These are phyloP conservation scores for Pelecanoides urinatrix DNA, from an alignment of 2,113 vertebrate genomes.

Conservation along the genomic window DNA sequence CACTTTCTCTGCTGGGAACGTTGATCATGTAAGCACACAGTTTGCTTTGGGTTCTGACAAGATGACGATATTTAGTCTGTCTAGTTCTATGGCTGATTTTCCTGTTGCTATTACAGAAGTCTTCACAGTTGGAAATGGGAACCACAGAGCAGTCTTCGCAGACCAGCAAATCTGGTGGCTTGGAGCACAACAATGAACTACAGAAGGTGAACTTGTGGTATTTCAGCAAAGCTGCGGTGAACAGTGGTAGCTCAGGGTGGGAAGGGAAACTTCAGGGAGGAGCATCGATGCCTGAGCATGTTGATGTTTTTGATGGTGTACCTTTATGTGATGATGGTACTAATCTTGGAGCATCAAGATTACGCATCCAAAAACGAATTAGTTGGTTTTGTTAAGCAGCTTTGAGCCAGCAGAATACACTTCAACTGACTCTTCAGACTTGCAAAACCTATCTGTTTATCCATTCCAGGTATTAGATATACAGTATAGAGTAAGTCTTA, in stretches of 20 bases:
- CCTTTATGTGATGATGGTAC: neutral
- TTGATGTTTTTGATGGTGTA: neutral
- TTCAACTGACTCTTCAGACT: neutral
- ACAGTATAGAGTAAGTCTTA: neutral
- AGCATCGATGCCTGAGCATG: fast-evolving
- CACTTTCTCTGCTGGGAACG: neutral
- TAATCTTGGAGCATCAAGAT: neutral
- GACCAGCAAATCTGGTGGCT: constrained; percentile 30
- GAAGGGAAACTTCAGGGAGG: neutral
- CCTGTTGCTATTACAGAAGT: constrained; percentile 71
- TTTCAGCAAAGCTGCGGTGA: neutral
- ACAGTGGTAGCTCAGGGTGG: neutral
- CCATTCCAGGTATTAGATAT: neutral
- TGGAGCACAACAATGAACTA: constrained; percentile 74
- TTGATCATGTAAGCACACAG: no score
- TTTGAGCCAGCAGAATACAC: neutral
- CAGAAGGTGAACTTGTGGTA: constrained; percentile 76
- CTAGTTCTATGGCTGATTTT: neutral
- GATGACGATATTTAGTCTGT: fast-evolving
- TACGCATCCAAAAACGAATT: fast-evolving
- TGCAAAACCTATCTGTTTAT: neutral
- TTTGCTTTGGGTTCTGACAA: neutral
- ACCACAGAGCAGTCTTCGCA: constrained; percentile 65
- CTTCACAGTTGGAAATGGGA: constrained; percentile 36
- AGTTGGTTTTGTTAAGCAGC: neutral